A percentile compares a stretch with the other conserved stretches of the same genome.
These are phyloP conservation scores for Physocephala rufipes DNA, from an alignment of 2,888 invertebrate genomes.

Conservation along the genomic window DNA sequence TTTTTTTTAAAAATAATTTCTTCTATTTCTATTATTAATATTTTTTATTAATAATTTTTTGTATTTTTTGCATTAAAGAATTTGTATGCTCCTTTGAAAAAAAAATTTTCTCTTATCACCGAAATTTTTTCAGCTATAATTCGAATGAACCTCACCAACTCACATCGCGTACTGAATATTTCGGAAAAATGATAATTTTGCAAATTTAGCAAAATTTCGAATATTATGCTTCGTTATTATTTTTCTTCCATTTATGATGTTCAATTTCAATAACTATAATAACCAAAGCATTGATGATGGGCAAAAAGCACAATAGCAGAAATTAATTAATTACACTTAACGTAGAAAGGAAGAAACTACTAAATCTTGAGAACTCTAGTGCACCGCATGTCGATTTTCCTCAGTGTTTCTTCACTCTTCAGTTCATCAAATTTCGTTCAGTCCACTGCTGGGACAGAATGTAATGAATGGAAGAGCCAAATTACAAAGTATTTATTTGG, in stretches of 20 bases:
- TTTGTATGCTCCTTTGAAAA: background rate
- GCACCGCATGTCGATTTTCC: conserved; percentile 48
- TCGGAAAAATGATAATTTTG: background rate
- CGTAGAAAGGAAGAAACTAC: conserved; percentile 54
- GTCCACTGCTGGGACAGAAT: background rate
- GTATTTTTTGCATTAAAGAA: conserved; percentile 34
- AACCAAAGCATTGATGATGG: background rate
- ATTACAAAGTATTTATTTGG: background rate
- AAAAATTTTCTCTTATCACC: background rate
- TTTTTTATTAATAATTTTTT: conserved; percentile 31
- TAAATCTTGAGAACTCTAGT: conserved; percentile 50
- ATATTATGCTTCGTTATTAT: conserved; percentile 7
- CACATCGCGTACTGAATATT: conserved; percentile 16
- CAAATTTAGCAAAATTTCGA: conserved; percentile 13
- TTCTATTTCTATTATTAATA: background rate
- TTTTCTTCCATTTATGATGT: conserved; percentile 11
- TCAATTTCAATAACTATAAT: background rate
- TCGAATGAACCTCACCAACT: conserved; percentile 18
- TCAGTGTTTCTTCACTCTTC: conserved; percentile 7
- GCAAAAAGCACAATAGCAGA: conserved; percentile 38
- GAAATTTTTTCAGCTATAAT: no score
- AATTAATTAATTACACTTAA: conserved; percentile 61
- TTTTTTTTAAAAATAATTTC: background rate
- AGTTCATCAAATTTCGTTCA: conserved; percentile 3
- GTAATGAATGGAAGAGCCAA: background rate